Evolutionary conservation across 35 echinoderm and acorn worm genomes (phyloP).

Genomic region (Apostichopus japonicus): DNA sequence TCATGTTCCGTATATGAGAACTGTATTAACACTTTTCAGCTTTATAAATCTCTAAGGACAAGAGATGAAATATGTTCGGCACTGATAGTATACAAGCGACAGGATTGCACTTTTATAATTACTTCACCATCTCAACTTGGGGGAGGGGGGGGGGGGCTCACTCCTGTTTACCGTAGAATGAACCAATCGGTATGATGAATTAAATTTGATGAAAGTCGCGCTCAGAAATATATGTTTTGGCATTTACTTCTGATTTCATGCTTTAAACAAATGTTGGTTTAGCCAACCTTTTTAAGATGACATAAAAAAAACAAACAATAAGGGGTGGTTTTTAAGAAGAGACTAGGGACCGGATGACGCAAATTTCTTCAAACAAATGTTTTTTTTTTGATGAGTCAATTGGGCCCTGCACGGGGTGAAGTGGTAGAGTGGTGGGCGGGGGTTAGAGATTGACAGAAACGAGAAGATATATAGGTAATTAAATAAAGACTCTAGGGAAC

Average conservation of each 20-base stretch:
- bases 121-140: background rate
- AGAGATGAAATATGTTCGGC: background rate
- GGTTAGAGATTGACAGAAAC: no score
- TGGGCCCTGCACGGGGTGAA: no score
- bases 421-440: no score
- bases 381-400: no score
- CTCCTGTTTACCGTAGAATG: no score
- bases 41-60: background rate
- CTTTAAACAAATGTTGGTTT: background rate
- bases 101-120: background rate
- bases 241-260: background rate
- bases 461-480: background rate
- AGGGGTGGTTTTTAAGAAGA: background rate
- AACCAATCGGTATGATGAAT: background rate
- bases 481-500: background rate
- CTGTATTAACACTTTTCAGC: background rate
- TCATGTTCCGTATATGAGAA: background rate
- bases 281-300: background rate
- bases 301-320: background rate
- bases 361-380: background rate
- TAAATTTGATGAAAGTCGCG: background rate
- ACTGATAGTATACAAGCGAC: background rate
- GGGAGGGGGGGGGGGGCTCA: no score
- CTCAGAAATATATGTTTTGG: background rate
- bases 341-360: background rate